Conservation (phyloP, 1,140 invertebrate genomes). For the Papilio polyxenes region DNA sequence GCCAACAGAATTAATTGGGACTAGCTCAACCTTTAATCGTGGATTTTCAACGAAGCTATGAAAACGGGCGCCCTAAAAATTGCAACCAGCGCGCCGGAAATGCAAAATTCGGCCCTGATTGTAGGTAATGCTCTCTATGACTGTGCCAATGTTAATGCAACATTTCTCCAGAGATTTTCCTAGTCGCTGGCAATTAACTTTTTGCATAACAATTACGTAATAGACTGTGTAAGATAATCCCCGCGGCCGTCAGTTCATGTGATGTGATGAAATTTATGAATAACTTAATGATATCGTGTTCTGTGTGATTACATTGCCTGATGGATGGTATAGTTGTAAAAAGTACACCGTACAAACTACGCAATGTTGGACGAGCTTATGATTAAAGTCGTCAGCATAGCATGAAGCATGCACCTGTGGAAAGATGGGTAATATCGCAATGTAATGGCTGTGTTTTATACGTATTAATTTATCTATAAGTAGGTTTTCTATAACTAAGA, state of each 20-base stretch:
- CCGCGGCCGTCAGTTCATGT: not conserved
- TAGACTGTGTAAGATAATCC: slow-evolving; percentile 26
- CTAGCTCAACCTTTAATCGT: too few species aligned
- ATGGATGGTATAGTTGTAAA: slow-evolving; percentile 27
- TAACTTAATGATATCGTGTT: slow-evolving; percentile 27
- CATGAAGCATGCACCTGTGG: slow-evolving; percentile 16
- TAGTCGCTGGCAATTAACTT: slow-evolving; percentile 11
- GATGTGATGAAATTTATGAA: slow-evolving; percentile 26
- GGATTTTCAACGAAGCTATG: too few species aligned
- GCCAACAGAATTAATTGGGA: too few species aligned
- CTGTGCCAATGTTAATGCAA: not conserved
- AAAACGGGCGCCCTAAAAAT: too few species aligned
- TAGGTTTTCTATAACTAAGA: too few species aligned
- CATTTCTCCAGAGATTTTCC: not conserved
- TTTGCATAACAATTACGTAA: slow-evolving; percentile 12
- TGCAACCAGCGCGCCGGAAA: too few species aligned
- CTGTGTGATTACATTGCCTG: slow-evolving; percentile 28
- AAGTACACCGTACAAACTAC: not conserved
- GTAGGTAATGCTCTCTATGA: not conserved
- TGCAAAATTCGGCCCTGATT: too few species aligned
- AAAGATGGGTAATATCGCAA: not conserved
- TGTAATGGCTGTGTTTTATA: not conserved
- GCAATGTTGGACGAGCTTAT: not conserved
- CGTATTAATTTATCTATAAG: not conserved
- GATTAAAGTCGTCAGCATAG: not conserved